Evolutionary conservation across 2,888 invertebrate species (phyloP).

Genomic region (Erebia palarica): DNA sequence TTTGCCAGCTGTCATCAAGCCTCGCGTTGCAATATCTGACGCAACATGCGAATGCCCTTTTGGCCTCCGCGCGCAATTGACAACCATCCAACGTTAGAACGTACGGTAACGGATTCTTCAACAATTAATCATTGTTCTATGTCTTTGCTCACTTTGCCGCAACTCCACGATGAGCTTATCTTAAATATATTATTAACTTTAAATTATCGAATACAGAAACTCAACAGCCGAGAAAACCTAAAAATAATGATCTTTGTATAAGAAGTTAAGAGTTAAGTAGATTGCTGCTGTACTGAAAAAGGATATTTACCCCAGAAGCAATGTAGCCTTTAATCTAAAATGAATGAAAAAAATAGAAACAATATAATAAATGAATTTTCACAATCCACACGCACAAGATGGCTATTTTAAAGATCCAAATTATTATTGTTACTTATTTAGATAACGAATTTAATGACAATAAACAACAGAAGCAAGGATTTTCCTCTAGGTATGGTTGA

Average conservation of each 20-base stretch:
- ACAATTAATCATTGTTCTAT: background rate
- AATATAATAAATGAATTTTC: no score
- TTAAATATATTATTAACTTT: background rate
- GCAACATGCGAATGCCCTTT: conserved; percentile 30
- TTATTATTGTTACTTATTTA: conserved; percentile 1
- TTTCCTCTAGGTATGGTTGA: background rate
- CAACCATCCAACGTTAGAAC: conserved; percentile 7
- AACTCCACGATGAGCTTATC: background rate
- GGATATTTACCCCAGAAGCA: no score
- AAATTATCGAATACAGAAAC: background rate
- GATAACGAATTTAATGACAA: background rate
- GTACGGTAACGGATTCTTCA: conserved; percentile 1
- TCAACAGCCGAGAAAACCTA: no score
- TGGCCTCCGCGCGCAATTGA: conserved; percentile 22
- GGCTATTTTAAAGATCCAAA: background rate
- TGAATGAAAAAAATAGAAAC: no score
- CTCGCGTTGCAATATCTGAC: conserved; percentile 19
- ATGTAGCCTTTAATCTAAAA: no score
- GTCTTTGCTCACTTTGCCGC: background rate
- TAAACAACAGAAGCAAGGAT: background rate
- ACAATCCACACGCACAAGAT: background rate
- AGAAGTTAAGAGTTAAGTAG: no score
- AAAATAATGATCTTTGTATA: no score
- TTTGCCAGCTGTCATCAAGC: conserved; percentile 9
- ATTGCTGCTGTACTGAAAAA: no score